Percentiles rank a stretch among this genome's conserved stretches.
These are phyloP conservation scores for Andrena hattorfiana DNA, from an alignment of 2,888 invertebrate species.

Conservation along the genomic window DNA sequence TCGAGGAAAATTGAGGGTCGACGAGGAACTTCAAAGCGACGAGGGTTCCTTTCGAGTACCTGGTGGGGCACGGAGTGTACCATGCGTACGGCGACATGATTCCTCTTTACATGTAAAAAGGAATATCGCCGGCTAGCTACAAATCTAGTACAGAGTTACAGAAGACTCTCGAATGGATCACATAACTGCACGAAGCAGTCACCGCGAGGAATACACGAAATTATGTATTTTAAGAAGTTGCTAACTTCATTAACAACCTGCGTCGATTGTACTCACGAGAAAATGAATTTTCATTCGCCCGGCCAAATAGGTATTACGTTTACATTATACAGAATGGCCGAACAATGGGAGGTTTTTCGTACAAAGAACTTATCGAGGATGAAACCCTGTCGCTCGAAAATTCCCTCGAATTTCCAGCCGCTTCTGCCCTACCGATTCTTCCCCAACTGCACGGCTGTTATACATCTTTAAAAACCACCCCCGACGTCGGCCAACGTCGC, in stretches of 20 bases:
- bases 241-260: neutral
- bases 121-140: neutral
- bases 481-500: slow-evolving; percentile 30
- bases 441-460: slow-evolving; percentile 10
- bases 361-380: slow-evolving; percentile 37
- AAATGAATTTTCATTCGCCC: slow-evolving; percentile 8
- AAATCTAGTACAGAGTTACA: too few relatives aligned
- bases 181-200: too few relatives aligned
- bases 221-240: neutral
- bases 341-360: slow-evolving; percentile 11
- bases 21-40: slow-evolving; percentile 34
- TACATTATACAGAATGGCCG: neutral
- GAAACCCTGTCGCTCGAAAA: slow-evolving; percentile 36
- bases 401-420: slow-evolving; percentile 33
- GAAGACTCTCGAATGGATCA: too few relatives aligned
- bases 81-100: neutral
- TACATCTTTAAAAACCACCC: slow-evolving; percentile 47
- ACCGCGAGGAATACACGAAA: neutral
- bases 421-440: slow-evolving; percentile 16
- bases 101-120: neutral
- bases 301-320: slow-evolving; percentile 7
- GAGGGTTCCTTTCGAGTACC: neutral
- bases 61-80: neutral
- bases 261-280: neutral
- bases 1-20: slow-evolving; percentile 42